phyloP scores from a whole-genome alignment of 2,797 vertebrate genomes.

The Falco cherrug region DNA sequence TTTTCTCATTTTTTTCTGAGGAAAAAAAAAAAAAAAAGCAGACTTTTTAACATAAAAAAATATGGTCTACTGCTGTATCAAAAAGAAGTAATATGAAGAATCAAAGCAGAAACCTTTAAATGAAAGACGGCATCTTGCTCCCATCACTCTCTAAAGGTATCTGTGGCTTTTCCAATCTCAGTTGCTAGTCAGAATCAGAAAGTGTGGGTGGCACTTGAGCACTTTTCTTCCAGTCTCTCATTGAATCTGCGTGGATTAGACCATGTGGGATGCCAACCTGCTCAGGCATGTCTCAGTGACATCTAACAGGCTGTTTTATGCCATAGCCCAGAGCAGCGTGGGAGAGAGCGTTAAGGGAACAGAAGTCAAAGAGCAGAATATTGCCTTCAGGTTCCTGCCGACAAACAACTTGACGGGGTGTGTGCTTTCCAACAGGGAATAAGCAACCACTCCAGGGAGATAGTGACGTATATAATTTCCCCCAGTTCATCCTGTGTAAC shows the following conservation, averaged over 20 bases:
- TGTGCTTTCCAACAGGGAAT: background rate
- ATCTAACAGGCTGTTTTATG: constrained; percentile 55
- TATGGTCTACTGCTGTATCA: background rate
- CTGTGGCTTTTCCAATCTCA: constrained; percentile 16
- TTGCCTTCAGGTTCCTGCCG: constrained; percentile 37
- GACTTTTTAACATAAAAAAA: background rate
- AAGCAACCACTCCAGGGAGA: background rate
- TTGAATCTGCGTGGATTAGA: constrained; percentile 42
- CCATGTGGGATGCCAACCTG: constrained; percentile 63
- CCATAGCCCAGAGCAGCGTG: constrained; percentile 40
- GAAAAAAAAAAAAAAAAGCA: background rate
- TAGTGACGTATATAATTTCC: background rate
- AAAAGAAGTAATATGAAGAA: constrained; percentile 11
- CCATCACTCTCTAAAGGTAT: constrained; percentile 45
- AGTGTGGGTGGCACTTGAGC: constrained; percentile 51
- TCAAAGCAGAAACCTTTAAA: constrained; percentile 36
- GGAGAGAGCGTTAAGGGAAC: constrained; percentile 39
- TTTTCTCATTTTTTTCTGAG: background rate
- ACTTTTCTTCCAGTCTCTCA: constrained; percentile 55
- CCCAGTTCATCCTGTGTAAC: background rate
- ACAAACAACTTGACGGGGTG: constrained; percentile 2
- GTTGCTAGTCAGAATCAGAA: constrained; percentile 50
- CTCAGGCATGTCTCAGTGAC: constrained; percentile 47
- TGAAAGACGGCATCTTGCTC: constrained; percentile 58
- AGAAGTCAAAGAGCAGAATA: constrained; percentile 53